These are phyloP conservation scores for Homarus gammarus DNA, from an alignment of 2,888 invertebrate genomes.

Conservation along the genomic window DNA sequence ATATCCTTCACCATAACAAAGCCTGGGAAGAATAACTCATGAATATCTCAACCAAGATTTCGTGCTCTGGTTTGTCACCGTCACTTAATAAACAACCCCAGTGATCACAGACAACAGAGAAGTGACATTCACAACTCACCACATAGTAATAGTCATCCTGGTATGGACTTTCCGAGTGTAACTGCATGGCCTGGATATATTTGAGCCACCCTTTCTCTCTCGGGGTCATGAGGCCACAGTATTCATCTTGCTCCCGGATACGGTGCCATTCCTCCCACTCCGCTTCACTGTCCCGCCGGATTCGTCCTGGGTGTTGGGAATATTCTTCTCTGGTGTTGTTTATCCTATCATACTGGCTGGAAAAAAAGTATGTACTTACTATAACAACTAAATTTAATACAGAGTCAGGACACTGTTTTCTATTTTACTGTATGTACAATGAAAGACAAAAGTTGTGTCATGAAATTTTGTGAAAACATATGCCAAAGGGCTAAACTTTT, in stretches of 20 bases:
- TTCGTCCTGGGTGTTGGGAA: constrained; percentile 39
- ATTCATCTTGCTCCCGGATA: constrained; percentile 84
- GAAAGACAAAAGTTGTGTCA: too few relatives aligned
- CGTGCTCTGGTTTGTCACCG: too few relatives aligned
- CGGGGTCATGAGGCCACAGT: constrained; percentile 94
- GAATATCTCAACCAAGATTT: too few relatives aligned
- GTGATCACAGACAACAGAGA: neutral
- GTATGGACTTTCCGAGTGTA: constrained; percentile 96
- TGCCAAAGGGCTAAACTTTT: too few relatives aligned
- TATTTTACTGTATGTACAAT: too few relatives aligned
- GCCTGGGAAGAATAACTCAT: too few relatives aligned
- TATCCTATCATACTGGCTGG: constrained; percentile 18
- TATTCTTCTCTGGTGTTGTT: constrained; percentile 47
- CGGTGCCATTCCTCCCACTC: constrained; percentile 76
- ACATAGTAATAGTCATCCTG: constrained; percentile 95
- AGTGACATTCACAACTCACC: constrained; percentile 42
- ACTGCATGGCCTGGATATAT: constrained; percentile 95
- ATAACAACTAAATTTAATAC: too few relatives aligned
- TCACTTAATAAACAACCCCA: too few relatives aligned
- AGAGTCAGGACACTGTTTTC: too few relatives aligned
- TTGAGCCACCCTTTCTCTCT: constrained; percentile 97
- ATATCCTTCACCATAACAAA: too few relatives aligned
- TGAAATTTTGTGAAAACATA: too few relatives aligned
- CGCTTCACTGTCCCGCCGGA: constrained; percentile 72
- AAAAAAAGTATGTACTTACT: too few relatives aligned